A percentile compares a stretch with the other conserved stretches of the same genome.
Conservation (phyloP, 2,888 invertebrate species). For the Thereva nobilitata region DNA sequence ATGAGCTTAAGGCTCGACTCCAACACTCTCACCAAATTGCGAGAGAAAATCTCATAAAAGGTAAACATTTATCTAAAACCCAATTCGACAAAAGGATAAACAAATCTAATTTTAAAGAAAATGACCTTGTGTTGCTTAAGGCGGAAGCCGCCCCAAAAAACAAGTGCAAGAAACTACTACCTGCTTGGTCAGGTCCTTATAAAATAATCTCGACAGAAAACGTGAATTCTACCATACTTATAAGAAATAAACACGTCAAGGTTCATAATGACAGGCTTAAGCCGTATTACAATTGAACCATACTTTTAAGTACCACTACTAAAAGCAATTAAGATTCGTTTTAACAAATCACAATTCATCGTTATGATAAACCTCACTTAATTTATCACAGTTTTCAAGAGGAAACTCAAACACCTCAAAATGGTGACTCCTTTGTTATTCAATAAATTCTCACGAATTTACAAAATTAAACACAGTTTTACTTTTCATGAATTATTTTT, state of each 20-base stretch:
- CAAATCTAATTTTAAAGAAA: not conserved
- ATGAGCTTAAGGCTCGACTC: conserved; percentile 1
- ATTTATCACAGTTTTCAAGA: too few species aligned
- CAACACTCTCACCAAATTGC: conserved; percentile 1
- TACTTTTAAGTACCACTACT: too few species aligned
- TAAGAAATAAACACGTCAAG: too few species aligned
- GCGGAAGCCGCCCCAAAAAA: not conserved
- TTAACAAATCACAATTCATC: too few species aligned
- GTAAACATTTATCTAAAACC: not conserved
- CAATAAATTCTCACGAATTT: too few species aligned
- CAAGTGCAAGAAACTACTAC: not conserved
- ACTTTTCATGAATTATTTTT: too few species aligned
- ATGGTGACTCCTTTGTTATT: too few species aligned
- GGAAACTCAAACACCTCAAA: too few species aligned
- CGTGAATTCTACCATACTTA: not conserved
- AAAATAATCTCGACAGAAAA: not conserved
- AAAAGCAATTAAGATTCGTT: too few species aligned
- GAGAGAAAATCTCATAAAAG: not conserved
- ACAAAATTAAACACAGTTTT: too few species aligned
- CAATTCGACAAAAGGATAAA: not conserved
- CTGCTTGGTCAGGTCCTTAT: conserved; percentile 1
- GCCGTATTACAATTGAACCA: not conserved
- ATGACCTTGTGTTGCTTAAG: not conserved
- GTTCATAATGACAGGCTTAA: not conserved
- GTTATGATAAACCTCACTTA: too few species aligned